phyloP scores from a whole-genome alignment of 2,888 invertebrate species.

The Neoaliturus tenellus region DNA sequence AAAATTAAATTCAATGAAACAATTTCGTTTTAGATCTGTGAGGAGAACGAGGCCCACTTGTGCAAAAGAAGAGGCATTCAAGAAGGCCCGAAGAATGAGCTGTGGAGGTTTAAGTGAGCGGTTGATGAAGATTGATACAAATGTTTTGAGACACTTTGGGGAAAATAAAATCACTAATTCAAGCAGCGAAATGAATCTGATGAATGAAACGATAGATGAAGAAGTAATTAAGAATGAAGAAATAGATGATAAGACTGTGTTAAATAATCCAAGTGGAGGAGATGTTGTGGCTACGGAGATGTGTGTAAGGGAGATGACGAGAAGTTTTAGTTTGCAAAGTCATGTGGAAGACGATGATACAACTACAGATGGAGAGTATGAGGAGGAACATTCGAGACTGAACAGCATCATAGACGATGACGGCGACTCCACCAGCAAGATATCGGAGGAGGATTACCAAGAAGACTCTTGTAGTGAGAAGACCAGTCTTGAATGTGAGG shows the following conservation, averaged over 20 bases:
- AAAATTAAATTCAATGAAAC: no score
- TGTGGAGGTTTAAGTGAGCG: slow-evolving; percentile 29
- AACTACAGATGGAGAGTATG: slow-evolving; percentile 53
- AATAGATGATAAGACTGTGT: slow-evolving; percentile 46
- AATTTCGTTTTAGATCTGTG: slow-evolving; percentile 61
- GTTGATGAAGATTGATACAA: slow-evolving; percentile 40
- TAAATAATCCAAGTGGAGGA: slow-evolving; percentile 30
- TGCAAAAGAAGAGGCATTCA: slow-evolving; percentile 2
- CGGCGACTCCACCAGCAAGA: slow-evolving; percentile 13
- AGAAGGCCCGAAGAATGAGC: slow-evolving; percentile 47
- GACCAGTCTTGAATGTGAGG: neutral
- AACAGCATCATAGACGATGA: slow-evolving; percentile 58
- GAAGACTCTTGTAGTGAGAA: slow-evolving; percentile 31
- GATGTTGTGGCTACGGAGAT: neutral
- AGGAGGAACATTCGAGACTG: slow-evolving; percentile 54
- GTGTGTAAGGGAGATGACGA: slow-evolving; percentile 54
- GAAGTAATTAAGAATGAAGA: slow-evolving; percentile 17
- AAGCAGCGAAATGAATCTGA: slow-evolving; percentile 33
- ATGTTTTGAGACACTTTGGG: slow-evolving; percentile 16
- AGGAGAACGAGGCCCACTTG: slow-evolving; percentile 65
- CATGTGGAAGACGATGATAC: slow-evolving; percentile 52
- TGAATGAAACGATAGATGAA: neutral
- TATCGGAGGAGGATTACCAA: slow-evolving; percentile 43
- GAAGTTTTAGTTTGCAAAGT: slow-evolving; percentile 61
- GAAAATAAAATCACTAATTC: slow-evolving; percentile 43